Conservation (phyloP, 2,888 invertebrate species). For the Flexamia atlantica region DNA sequence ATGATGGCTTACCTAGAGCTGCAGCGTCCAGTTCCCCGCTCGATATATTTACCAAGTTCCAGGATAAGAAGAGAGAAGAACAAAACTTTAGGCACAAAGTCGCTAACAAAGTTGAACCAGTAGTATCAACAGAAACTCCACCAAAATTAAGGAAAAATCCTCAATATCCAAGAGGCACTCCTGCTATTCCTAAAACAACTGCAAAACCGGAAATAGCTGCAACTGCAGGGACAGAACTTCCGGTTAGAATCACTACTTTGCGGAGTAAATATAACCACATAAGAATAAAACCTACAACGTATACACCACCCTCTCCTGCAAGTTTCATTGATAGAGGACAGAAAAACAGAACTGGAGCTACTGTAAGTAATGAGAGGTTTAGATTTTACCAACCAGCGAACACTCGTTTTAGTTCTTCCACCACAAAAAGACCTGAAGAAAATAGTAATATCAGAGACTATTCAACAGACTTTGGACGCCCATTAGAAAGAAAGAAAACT, state of each 20-base stretch:
- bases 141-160: conserved; percentile 25
- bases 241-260: conserved; percentile 19
- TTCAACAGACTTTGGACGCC: conserved; percentile 55
- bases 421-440: conserved; percentile 44
- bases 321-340: conserved; percentile 43
- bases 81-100: conserved; percentile 33
- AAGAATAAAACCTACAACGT: conserved; percentile 64
- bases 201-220: neutral
- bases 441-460: conserved; percentile 31
- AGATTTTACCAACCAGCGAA: conserved; percentile 5
- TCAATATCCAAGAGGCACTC: conserved; percentile 38
- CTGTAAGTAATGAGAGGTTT: neutral
- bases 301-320: conserved; percentile 61
- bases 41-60: conserved; percentile 41
- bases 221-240: conserved; percentile 4
- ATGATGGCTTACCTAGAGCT: conserved; percentile 56
- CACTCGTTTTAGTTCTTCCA: neutral
- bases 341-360: conserved; percentile 40
- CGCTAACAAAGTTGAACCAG: conserved; percentile 31
- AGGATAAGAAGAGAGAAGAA: conserved; percentile 38
- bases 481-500: conserved; percentile 57
- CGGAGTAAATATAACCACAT: conserved; percentile 61
- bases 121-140: conserved; percentile 6
- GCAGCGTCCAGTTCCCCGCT: conserved; percentile 55
- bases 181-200: conserved; percentile 40